Conservation (phyloP, 2,113 vertebrate genomes). For the Saimiri boliviensis region DNA sequence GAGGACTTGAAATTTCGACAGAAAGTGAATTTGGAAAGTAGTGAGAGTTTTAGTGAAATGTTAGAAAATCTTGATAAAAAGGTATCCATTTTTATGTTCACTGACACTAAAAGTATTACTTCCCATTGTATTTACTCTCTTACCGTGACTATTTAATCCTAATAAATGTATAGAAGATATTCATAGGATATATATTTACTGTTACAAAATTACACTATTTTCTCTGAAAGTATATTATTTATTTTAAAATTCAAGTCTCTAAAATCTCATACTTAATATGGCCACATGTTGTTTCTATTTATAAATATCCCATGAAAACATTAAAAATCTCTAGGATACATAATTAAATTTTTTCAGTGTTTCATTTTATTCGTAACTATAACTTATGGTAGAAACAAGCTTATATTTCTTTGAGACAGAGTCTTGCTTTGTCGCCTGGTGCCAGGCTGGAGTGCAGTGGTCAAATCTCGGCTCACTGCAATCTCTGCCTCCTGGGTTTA, state of each 20-base stretch:
- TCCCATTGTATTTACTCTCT: background rate
- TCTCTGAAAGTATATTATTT: background rate
- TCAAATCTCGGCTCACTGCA: no score
- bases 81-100: slow-evolving; percentile 80
- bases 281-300: background rate
- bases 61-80: slow-evolving; percentile 92
- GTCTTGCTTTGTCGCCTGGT: no score
- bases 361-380: background rate
- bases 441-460: no score
- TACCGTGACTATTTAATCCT: slow-evolving; percentile 14
- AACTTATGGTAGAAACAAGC: background rate
- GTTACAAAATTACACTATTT: background rate
- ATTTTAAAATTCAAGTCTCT: slow-evolving; percentile 10
- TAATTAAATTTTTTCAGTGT: background rate
- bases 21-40: slow-evolving; percentile 92
- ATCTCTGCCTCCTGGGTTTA: no score
- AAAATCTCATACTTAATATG: background rate
- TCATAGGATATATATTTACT: background rate
- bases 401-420: background rate
- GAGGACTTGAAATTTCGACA: slow-evolving; percentile 90
- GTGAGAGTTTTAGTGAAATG: slow-evolving; percentile 86
- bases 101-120: background rate
- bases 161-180: slow-evolving; percentile 2
- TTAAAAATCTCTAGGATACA: background rate
- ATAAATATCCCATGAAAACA: background rate